Evolutionary conservation across 2,113 vertebrate genomes (phyloP), one percentile per base, ranked within the genome.

Genomic region (Equus quagga): DNA sequence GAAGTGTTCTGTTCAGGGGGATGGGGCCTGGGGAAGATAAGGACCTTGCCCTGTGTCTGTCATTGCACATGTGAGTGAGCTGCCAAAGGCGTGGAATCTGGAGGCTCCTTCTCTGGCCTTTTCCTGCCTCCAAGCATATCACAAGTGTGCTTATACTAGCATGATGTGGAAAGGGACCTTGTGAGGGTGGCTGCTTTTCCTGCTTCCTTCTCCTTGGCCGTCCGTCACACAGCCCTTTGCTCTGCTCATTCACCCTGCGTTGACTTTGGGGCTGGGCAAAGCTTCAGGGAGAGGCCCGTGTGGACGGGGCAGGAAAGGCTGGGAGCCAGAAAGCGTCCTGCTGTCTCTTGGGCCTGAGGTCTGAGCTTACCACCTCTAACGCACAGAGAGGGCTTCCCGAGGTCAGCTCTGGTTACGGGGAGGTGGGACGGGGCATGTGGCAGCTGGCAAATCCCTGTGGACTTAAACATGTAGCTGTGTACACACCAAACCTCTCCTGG

Each of bases 261-360:
- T 87, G 54, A 69, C 46, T n/a, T 14, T 31, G 46, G 78, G 64
- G 79, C 33, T 0, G 0, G 15, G 62, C 33, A 3, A 18, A 24
- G 41, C 70, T 88, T 90, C 41, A 26, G 17, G 12, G 33, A 62
- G n/a, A 33, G 72, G 56, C 13, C 75, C 9, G 0, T 1, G 44
- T 26, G 64, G 72, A 65, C 18, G 94, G 49, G 56, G 15, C 44
- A 19, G 67, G 49, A 46, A 58, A 73, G 36, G 33, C 36, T 31
- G 62, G 44, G 75, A 36, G 15, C 73, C 8, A 1, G 31, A 87
- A n/a, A 54, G 36, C 5, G 13, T 33, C 36, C 31, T 78, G 24
- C 46, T 79, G 79, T 49, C 28, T 93, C 17, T 89, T 70, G n/a
- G 91, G 82, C 49, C 79, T 86, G 56, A 97, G 82, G 58, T 73